A percentile compares a stretch with the other conserved stretches of the same genome.
Conservation (phyloP, 1,140 invertebrate genomes). For the Drosophila melanica region DNA sequence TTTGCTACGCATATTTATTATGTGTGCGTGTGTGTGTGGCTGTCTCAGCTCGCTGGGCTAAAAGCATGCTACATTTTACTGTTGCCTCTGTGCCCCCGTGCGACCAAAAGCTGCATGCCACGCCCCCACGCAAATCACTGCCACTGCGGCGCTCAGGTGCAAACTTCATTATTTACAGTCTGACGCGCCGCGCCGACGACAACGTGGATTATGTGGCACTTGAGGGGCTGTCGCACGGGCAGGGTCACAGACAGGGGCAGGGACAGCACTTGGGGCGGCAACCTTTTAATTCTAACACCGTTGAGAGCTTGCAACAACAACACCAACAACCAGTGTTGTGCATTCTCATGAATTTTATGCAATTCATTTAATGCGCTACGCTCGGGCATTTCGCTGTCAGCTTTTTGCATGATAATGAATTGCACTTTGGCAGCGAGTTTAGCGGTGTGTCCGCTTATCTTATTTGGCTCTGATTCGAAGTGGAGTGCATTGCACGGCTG, state of each 20-base stretch:
- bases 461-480: constrained; percentile 20
- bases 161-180: constrained; percentile 82
- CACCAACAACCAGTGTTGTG: constrained; percentile 9
- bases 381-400: constrained; percentile 22
- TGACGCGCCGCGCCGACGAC: constrained; percentile 72
- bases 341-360: constrained; percentile 63
- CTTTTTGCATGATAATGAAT: constrained; percentile 60
- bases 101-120: constrained; percentile 13
- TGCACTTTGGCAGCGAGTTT: constrained; percentile 30
- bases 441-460: constrained; percentile 27
- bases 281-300: constrained; percentile 57
- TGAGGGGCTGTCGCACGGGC: background rate
- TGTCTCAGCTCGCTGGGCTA: constrained; percentile 17
- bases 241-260: background rate
- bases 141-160: constrained; percentile 49
- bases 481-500: constrained; percentile 39
- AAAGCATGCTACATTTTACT: constrained; percentile 47
- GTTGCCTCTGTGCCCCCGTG: constrained; percentile 30
- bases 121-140: constrained; percentile 34
- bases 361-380: constrained; percentile 71
- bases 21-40: constrained; percentile 12
- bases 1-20: constrained; percentile 53
- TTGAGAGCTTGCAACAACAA: background rate
- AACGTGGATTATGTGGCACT: constrained; percentile 39
- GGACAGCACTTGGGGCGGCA: constrained; percentile 10